These are phyloP conservation scores for Aspiorhynchus laticeps DNA, from an alignment of 2,113 vertebrate species.

Conservation along the genomic window DNA sequence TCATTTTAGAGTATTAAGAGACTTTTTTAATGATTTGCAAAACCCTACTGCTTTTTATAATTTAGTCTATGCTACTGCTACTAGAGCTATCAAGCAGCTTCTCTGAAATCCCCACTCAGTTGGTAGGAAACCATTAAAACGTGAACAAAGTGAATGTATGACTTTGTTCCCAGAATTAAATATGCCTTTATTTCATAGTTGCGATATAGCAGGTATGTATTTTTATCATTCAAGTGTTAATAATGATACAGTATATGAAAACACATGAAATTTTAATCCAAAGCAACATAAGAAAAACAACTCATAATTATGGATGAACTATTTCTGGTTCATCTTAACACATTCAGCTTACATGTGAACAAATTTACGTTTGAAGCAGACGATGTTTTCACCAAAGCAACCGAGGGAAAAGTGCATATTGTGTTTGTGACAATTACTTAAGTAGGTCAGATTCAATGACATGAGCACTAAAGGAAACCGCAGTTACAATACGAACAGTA, in stretches of 20 bases:
- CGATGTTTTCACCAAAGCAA: background rate
- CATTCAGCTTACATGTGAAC: background rate
- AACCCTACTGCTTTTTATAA: slow-evolving; percentile 34
- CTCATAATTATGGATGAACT: background rate
- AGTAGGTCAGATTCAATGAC: slow-evolving; percentile 24
- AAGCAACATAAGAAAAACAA: background rate
- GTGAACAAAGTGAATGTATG: background rate
- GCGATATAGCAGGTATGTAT: background rate
- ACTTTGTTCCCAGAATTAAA: slow-evolving; percentile 24
- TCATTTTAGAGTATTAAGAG: slow-evolving; percentile 23
- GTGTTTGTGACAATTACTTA: slow-evolving; percentile 23
- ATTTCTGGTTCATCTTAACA: background rate
- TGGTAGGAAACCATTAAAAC: background rate
- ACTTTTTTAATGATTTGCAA: slow-evolving; percentile 16
- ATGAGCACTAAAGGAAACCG: background rate
- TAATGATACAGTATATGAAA: background rate
- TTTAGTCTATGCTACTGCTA: slow-evolving; percentile 4
- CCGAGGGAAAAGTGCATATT: slow-evolving; percentile 9
- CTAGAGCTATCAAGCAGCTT: slow-evolving; percentile 4
- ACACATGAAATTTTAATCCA: background rate
- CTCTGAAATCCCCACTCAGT: background rate
- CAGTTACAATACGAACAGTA: background rate
- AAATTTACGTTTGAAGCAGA: slow-evolving; percentile 31
- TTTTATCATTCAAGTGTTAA: background rate
- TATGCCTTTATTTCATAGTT: background rate